phyloP scores from a whole-genome alignment of 2,113 vertebrate species.

The Parus major region DNA sequence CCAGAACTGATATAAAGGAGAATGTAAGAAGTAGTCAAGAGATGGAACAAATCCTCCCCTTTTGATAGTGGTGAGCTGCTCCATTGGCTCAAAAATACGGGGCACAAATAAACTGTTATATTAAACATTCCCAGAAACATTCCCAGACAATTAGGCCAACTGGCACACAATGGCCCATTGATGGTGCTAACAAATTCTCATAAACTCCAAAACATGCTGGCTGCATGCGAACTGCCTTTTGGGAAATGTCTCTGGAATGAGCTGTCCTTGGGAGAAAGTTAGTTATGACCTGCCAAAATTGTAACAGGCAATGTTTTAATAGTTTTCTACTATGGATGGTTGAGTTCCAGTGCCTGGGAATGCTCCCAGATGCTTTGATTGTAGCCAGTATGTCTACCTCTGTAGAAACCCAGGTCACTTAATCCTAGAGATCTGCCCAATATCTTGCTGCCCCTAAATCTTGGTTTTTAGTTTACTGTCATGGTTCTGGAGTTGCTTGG shows the following conservation, averaged over 20 bases:
- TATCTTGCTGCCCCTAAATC: neutral
- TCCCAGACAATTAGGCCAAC: slow-evolving; percentile 33
- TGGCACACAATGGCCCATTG: slow-evolving; percentile 28
- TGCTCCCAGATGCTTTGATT: slow-evolving; percentile 8
- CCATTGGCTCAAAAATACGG: neutral
- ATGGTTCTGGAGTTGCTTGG: neutral
- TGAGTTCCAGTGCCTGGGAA: neutral
- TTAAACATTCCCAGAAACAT: slow-evolving; percentile 40
- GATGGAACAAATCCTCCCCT: neutral
- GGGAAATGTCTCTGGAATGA: neutral
- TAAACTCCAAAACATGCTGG: neutral
- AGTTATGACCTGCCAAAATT: slow-evolving; percentile 27
- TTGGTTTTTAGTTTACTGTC: neutral
- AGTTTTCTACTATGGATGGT: slow-evolving; percentile 4
- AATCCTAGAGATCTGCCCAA: neutral
- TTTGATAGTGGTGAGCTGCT: neutral
- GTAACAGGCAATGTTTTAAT: slow-evolving; percentile 16
- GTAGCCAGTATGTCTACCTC: neutral
- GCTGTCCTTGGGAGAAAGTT: neutral
- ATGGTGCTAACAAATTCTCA: neutral
- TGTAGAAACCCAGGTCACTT: neutral
- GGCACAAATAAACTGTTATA: slow-evolving; percentile 10
- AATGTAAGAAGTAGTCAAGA: neutral
- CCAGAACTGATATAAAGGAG: neutral
- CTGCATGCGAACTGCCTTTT: neutral